phyloP scores from a whole-genome alignment of 30 jellyfish, hydroid and myxozoan genomes.

The Sanderia malayensis region DNA sequence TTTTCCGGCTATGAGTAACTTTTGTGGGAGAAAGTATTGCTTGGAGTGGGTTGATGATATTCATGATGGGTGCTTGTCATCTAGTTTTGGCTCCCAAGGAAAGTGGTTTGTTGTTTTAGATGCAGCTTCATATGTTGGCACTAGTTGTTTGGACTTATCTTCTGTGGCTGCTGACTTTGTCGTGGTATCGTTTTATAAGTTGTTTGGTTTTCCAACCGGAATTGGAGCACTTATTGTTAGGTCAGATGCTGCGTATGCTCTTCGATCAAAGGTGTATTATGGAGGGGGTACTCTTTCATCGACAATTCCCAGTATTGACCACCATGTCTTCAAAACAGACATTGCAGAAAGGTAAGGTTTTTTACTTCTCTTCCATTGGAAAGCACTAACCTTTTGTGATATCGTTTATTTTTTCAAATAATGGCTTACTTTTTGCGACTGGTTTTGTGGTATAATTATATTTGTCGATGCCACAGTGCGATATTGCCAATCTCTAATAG shows the following conservation, averaged over 20 bases:
- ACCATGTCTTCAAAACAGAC: conserved; percentile 26
- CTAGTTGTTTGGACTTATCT: conserved; percentile 29
- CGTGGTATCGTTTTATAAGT: conserved; percentile 40
- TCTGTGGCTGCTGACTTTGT: conserved; percentile 38
- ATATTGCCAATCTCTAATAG: no score
- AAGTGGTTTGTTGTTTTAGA: conserved; percentile 48
- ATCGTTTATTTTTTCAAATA: no score
- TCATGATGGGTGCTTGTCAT: conserved; percentile 8
- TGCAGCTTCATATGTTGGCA: conserved; percentile 54
- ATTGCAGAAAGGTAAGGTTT: conserved; percentile 57
- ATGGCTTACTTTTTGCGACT: no score
- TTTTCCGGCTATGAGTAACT: conserved; percentile 67
- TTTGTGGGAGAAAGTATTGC: conserved; percentile 56
- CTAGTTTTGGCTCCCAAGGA: neutral
- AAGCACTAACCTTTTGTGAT: no score
- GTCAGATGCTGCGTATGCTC: conserved; percentile 15
- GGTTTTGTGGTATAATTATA: no score
- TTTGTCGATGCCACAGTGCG: no score
- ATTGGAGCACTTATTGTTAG: conserved; percentile 53
- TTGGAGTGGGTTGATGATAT: conserved; percentile 22
- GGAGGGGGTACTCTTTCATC: conserved; percentile 65
- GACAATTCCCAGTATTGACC: conserved; percentile 29
- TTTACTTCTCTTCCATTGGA: no score
- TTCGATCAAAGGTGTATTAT: conserved; percentile 32
- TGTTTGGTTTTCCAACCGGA: conserved; percentile 71